Evolutionary conservation across 2,113 vertebrate species (phyloP), one percentile per base, ranked within the genome.

Genomic region (Callipepla californica): DNA sequence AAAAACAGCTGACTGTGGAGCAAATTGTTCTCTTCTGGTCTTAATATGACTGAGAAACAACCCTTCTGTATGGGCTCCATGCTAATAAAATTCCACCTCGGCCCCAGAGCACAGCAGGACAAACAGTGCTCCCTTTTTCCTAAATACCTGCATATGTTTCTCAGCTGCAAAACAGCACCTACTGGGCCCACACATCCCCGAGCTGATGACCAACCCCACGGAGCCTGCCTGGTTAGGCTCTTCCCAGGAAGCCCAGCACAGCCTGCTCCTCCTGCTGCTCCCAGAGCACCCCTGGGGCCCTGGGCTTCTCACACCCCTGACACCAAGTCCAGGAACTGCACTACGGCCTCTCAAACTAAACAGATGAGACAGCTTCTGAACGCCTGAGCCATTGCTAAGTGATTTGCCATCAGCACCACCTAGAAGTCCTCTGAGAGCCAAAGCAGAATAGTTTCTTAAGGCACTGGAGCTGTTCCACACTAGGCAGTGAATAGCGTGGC

Each of bases 221-320:
- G 2, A 22, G 36, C 8, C 51, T 55, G 45, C 34, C 25, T 48
- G 26, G 14, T 25, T 9, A 51, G 28, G 48, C 4, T 8, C 45
- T 18, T 51, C 38, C 19, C n/a, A 61, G 28, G 59, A 59, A 68
- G 28, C n/a, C 45, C 58, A 85, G 78, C 62, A 48, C 44, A 10
- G 22, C 21, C 32, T 2, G 2, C 1, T 78, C 50, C 42, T 45
- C 47, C 32, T 47, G 59, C 59, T 0, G 1, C 5, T 6, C 3
- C 15, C 70, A 68, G n/a, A 75, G 51, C 28, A 70, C 26, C 28
- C 2, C 53, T 22, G 28, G 40, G 30, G 10, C 44, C 26, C 14
- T 2, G 13, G 40, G 19, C 6, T 45, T 21, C 30, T 0, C 69
- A 7, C 25, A 30, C 4, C 1, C 32, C 58, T 20, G 57, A n/a